These are phyloP conservation scores for Phaedon cochleariae DNA, from an alignment of 2,888 invertebrate species.

Conservation along the genomic window DNA sequence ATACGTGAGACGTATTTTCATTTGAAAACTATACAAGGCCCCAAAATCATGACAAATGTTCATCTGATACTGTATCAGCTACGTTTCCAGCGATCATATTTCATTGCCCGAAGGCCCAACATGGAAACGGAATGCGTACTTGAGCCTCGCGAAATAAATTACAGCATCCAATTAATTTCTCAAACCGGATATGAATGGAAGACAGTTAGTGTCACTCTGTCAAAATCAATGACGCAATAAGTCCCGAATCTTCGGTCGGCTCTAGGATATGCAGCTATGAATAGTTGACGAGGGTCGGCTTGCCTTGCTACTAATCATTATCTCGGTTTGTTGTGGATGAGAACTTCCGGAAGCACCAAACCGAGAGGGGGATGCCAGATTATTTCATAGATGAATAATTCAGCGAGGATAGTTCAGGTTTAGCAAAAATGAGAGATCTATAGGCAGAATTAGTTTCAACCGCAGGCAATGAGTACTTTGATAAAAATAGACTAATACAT, in stretches of 20 bases:
- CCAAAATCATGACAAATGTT: neutral
- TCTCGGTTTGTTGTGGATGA: neutral
- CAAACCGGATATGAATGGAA: slow-evolving; percentile 1
- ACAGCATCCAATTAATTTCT: neutral
- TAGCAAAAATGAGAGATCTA: neutral
- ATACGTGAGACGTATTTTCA: too few species aligned
- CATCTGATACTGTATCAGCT: neutral
- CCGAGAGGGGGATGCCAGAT: neutral
- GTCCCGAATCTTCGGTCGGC: neutral
- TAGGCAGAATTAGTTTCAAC: too few species aligned
- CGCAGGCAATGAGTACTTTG: too few species aligned
- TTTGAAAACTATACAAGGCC: neutral
- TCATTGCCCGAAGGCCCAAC: neutral
- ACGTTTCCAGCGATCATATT: neutral
- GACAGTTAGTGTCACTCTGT: neutral
- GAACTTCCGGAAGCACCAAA: neutral
- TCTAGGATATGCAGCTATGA: neutral
- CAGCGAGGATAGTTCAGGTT: neutral
- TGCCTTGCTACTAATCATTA: neutral
- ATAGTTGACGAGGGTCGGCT: neutral
- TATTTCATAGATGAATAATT: neutral
- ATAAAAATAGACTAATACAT: too few species aligned
- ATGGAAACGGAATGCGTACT: neutral
- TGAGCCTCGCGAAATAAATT: neutral
- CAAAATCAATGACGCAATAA: slow-evolving; percentile 2